These are phyloP conservation scores for Euschistus heros DNA, from an alignment of 1,140 invertebrate genomes.

Conservation along the genomic window DNA sequence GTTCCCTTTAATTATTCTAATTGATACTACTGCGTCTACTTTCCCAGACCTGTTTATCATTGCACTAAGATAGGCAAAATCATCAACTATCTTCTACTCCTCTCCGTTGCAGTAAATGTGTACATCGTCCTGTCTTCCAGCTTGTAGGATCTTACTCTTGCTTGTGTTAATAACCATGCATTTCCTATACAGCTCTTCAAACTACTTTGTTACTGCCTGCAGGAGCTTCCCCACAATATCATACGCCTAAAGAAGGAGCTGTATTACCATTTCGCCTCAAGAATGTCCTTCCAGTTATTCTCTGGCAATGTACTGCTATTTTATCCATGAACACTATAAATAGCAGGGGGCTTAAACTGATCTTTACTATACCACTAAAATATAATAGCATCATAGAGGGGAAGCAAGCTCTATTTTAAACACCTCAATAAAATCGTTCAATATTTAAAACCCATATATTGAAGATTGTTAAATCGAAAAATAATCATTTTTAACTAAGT, in stretches of 20 bases:
- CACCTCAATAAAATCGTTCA: too few species aligned
- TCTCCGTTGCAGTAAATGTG: not conserved
- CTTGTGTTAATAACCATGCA: not conserved
- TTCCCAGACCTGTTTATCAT: not conserved
- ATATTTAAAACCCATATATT: too few species aligned
- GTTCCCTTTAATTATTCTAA: not conserved
- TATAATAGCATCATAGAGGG: too few species aligned
- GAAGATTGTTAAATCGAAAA: too few species aligned
- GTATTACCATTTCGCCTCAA: not conserved
- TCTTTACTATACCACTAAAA: too few species aligned
- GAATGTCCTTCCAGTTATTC: not conserved
- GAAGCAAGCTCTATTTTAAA: too few species aligned
- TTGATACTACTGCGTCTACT: not conserved
- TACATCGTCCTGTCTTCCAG: not conserved
- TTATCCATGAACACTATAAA: not conserved
- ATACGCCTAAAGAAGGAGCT: not conserved
- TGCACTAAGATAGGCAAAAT: not conserved
- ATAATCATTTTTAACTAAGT: too few species aligned
- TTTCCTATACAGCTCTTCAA: not conserved
- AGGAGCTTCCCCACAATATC: not conserved
- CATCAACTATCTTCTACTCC: not conserved
- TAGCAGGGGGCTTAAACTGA: not conserved
- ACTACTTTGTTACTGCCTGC: not conserved
- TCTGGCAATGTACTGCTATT: not conserved
- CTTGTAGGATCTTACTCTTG: too few species aligned